Percentiles rank a stretch among this genome's conserved stretches.
These are phyloP conservation scores for Drosophila mojavensis DNA, from an alignment of 1,140 invertebrate genomes.

Conservation along the genomic window DNA sequence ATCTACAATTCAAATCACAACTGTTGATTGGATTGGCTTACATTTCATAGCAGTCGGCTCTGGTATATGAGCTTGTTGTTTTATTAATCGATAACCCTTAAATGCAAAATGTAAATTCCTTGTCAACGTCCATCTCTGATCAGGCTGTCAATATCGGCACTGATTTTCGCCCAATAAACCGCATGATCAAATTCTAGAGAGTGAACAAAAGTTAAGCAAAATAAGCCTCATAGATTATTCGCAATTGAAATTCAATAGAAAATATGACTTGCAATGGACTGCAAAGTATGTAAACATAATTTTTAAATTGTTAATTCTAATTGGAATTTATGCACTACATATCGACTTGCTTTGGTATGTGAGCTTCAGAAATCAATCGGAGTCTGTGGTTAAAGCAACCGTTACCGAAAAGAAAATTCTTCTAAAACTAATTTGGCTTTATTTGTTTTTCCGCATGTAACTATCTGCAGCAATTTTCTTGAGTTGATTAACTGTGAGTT, in stretches of 20 bases:
- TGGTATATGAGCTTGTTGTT: neutral
- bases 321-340: neutral
- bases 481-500: constrained; percentile 45
- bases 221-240: too few relatives aligned
- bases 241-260: too few relatives aligned
- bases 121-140: too few relatives aligned
- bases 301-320: too few relatives aligned
- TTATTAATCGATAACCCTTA: constrained; percentile 16
- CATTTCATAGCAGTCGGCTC: constrained; percentile 16
- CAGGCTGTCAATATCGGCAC: too few relatives aligned
- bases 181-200: too few relatives aligned
- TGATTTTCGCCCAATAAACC: too few relatives aligned
- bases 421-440: constrained; percentile 4
- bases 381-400: neutral
- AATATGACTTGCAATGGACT: too few relatives aligned
- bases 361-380: constrained; percentile 5
- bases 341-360: constrained; percentile 5
- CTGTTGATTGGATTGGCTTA: neutral
- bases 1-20: neutral
- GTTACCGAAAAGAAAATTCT: neutral
- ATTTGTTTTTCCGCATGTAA: constrained; percentile 37
- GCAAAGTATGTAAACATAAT: too few relatives aligned
- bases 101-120: neutral
- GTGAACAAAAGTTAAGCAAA: too few relatives aligned
- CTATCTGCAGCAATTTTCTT: constrained; percentile 56